Percentiles rank a stretch among this genome's conserved stretches.
These are phyloP conservation scores for Ardeotis arabs DNA, from an alignment of 2,113 vertebrate genomes.

Conservation along the genomic window DNA sequence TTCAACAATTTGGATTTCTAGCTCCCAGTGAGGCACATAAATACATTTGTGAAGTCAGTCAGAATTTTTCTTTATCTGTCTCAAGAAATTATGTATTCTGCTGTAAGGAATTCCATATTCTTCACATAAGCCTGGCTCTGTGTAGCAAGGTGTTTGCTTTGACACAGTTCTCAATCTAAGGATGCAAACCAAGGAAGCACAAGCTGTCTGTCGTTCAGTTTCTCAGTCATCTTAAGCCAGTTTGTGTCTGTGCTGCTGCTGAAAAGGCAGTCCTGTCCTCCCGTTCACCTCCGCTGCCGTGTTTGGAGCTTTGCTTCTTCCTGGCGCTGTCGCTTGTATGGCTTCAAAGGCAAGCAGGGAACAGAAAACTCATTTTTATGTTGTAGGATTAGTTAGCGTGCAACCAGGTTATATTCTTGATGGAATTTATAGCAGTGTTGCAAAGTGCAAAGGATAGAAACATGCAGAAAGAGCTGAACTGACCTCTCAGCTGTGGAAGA, in stretches of 20 bases:
- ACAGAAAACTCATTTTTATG: neutral
- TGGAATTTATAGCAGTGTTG: neutral
- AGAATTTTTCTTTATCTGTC: neutral
- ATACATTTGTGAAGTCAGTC: neutral
- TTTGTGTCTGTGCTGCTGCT: neutral
- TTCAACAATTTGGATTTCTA: neutral
- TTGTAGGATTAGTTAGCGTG: neutral
- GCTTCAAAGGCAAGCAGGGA: neutral
- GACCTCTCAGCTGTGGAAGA: neutral
- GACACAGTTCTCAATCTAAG: neutral
- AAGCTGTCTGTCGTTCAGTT: neutral
- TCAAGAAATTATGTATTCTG: neutral
- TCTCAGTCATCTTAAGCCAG: neutral
- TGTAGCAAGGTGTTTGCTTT: slow-evolving; percentile 31
- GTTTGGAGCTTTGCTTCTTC: neutral
- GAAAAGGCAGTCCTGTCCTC: neutral
- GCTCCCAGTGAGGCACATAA: neutral
- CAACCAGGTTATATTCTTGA: neutral
- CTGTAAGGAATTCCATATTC: neutral
- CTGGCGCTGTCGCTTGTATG: neutral
- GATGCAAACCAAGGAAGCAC: neutral
- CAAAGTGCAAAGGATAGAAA: too few species aligned
- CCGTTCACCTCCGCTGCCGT: neutral
- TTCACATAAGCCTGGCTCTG: neutral
- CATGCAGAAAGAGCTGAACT: neutral